These are phyloP conservation scores for Odocoileus hemionus DNA, from an alignment of 2,113 vertebrate species.

Conservation along the genomic window DNA sequence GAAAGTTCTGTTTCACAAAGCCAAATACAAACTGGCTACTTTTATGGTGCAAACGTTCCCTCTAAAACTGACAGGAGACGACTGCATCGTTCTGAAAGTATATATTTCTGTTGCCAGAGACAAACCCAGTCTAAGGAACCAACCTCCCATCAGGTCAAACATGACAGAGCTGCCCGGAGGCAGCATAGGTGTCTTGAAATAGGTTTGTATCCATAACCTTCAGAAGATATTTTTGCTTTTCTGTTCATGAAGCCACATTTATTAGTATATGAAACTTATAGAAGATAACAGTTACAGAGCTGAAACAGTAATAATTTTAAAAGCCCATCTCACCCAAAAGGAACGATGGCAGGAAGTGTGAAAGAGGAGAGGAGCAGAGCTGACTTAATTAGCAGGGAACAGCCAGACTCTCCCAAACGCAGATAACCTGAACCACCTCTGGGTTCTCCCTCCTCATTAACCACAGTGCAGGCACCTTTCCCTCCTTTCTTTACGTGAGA, in stretches of 20 bases:
- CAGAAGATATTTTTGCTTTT: background rate
- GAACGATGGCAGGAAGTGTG: accelerated
- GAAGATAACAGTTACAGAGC: background rate
- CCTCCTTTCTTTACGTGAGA: background rate
- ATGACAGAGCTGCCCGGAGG: accelerated
- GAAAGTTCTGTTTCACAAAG: background rate
- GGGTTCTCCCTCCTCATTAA: background rate
- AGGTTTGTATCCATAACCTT: too few relatives aligned
- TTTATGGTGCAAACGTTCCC: background rate
- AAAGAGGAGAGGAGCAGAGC: accelerated
- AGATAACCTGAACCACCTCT: accelerated
- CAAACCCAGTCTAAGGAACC: background rate
- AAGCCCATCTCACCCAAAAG: background rate
- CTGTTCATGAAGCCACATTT: accelerated
- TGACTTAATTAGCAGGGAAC: accelerated
- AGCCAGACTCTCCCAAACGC: accelerated
- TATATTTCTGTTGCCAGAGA: background rate
- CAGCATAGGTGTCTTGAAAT: background rate
- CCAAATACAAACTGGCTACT: background rate
- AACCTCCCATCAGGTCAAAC: background rate
- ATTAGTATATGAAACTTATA: accelerated
- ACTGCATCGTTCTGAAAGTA: background rate
- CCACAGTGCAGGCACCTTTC: accelerated
- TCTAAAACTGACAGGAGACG: accelerated
- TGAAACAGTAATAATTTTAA: too few relatives aligned